phyloP scores from a whole-genome alignment of 1,140 invertebrate genomes.

The Mizuhopecten yessoensis region DNA sequence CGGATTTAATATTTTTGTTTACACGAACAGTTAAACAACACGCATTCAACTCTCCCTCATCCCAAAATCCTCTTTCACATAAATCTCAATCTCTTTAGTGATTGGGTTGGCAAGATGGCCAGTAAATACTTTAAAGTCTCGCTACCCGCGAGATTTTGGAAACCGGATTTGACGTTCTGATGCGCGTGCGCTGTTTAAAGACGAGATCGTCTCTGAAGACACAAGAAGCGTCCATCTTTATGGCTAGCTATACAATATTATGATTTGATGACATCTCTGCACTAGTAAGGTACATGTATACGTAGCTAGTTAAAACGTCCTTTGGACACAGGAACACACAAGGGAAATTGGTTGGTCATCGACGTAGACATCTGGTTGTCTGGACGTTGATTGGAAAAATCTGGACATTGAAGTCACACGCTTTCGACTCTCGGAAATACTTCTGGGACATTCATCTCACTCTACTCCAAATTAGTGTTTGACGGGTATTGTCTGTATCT shows the following conservation, averaged over 20 bases:
- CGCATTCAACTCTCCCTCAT: not conserved
- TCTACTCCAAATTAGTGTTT: not conserved
- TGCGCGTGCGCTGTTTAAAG: not conserved
- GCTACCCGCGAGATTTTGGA: not conserved
- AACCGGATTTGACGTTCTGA: not conserved
- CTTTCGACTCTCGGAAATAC: not conserved
- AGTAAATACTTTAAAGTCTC: not conserved
- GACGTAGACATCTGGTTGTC: not conserved
- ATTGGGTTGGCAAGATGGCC: not conserved
- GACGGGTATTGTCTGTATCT: not conserved
- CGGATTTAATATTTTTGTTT: not conserved
- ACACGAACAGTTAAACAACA: not conserved
- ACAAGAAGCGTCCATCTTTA: not conserved
- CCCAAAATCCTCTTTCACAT: not conserved
- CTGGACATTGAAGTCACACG: not conserved
- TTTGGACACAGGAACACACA: constrained; percentile 24
- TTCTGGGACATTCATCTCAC: not conserved
- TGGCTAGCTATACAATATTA: not conserved
- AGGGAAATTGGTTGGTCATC: not conserved
- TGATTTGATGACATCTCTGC: not conserved
- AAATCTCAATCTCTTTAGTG: not conserved
- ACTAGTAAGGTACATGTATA: not conserved
- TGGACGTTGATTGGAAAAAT: not conserved
- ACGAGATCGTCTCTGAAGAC: not conserved
- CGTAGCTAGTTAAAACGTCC: not conserved